phyloP scores from a whole-genome alignment of 2,888 invertebrate species.

The Drosophila ochracea region DNA sequence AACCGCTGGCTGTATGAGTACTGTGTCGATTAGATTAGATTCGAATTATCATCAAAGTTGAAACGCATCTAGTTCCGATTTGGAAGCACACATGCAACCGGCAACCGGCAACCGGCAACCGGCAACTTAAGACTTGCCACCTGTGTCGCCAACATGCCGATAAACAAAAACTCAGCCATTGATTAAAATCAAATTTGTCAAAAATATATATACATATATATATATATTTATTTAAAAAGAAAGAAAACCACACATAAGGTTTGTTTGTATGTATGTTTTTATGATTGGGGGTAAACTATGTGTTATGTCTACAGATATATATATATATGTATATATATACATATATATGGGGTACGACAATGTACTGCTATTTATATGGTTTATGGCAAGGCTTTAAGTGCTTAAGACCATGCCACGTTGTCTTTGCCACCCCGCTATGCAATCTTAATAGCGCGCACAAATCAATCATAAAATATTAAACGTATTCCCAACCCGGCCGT shows the following conservation, averaged over 20 bases:
- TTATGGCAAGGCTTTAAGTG: conserved; percentile 58
- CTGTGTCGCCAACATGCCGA: neutral
- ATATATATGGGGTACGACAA: neutral
- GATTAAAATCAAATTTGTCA: conserved; percentile 57
- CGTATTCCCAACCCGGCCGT: neutral
- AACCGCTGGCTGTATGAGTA: neutral
- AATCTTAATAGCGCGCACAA: conserved; percentile 72
- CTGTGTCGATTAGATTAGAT: conserved; percentile 53
- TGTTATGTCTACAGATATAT: no score
- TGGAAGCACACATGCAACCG: conserved; percentile 6
- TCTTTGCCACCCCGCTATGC: conserved; percentile 59
- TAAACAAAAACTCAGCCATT: conserved; percentile 4
- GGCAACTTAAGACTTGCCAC: conserved; percentile 10
- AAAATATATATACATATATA: neutral
- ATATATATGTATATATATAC: neutral
- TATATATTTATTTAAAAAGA: neutral
- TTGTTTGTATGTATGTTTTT: neutral
- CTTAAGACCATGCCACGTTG: conserved; percentile 63
- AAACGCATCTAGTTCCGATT: conserved; percentile 7
- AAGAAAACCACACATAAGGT: neutral
- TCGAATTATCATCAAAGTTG: neutral
- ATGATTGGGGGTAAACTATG: neutral
- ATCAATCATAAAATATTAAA: conserved; percentile 65
- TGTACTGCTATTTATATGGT: conserved; percentile 21
- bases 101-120: conserved; percentile 26